phyloP scores from a whole-genome alignment of 1,140 invertebrate genomes.

The Marisa cornuarietis region DNA sequence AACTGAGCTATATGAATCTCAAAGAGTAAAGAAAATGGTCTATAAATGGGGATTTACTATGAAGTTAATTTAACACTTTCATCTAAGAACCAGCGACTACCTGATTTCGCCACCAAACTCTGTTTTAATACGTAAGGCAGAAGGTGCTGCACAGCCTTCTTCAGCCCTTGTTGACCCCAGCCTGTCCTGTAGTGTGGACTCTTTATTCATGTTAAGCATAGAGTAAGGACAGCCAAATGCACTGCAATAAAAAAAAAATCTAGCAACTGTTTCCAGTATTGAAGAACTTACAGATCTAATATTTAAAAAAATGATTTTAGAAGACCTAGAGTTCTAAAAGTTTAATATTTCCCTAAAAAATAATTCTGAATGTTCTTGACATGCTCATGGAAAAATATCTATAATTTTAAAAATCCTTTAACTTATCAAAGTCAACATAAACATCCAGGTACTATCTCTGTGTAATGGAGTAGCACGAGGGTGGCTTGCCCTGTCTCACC shows the following conservation, averaged over 20 bases:
- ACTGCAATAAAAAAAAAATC: constrained; percentile 47
- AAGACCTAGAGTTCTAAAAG: neutral
- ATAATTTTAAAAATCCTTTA: no score
- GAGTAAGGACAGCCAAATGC: constrained; percentile 87
- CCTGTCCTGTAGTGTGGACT: constrained; percentile 64
- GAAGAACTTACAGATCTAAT: neutral
- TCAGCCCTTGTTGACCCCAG: constrained; percentile 54
- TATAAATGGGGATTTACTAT: no score
- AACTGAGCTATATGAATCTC: no score
- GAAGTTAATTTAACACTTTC: neutral
- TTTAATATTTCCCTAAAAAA: neutral
- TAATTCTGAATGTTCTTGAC: no score
- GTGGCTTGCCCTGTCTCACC: no score
- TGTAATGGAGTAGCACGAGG: no score
- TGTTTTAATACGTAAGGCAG: constrained; percentile 13
- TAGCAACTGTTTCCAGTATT: neutral
- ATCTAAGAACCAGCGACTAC: neutral
- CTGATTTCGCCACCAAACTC: constrained; percentile 18
- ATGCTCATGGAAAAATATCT: no score
- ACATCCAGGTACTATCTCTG: no score
- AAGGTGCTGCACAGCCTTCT: constrained; percentile 37
- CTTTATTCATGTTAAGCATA: constrained; percentile 74
- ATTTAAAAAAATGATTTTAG: neutral
- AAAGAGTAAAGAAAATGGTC: no score
- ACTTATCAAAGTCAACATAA: neutral